phyloP scores from a whole-genome alignment of 2,113 vertebrate genomes.

The Sinocyclocheilus maitianheensis region DNA sequence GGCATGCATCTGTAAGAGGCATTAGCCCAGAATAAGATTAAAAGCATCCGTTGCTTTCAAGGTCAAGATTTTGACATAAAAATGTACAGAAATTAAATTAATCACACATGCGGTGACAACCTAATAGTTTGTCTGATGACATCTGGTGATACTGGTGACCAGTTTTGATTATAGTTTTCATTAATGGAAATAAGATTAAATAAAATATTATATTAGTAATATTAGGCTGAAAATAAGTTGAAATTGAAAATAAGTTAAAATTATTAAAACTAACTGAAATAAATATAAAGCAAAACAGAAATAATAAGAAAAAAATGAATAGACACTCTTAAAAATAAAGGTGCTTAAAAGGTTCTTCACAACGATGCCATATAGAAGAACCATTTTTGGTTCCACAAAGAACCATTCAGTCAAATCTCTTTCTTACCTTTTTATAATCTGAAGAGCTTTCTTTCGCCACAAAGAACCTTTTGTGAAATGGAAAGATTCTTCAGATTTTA shows the following conservation, averaged over 20 bases:
- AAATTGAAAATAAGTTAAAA: neutral
- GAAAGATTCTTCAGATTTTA: no score
- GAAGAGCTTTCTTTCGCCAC: no score
- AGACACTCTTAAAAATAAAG: no score
- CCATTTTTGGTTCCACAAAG: no score
- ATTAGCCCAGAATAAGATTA: neutral
- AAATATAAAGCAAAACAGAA: no score
- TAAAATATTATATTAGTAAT: neutral
- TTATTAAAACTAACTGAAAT: neutral
- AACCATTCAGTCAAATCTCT: no score
- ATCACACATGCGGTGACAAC: neutral
- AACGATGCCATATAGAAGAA: no score
- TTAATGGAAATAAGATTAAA: neutral
- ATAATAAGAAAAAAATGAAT: no score
- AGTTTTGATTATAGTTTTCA: neutral
- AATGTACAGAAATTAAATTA: neutral
- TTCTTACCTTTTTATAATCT: no score
- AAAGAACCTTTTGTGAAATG: no score
- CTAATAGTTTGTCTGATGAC: neutral
- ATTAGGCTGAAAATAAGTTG: no score
- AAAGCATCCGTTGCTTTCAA: neutral
- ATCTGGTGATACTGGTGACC: neutral
- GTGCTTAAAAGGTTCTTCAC: no score
- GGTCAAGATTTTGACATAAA: neutral
- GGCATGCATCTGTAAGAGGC: neutral